Evolutionary conservation across 2,888 invertebrate genomes (phyloP), one percentile per base, ranked within the genome.

Genomic region (Ypsolopha scabrella): DNA sequence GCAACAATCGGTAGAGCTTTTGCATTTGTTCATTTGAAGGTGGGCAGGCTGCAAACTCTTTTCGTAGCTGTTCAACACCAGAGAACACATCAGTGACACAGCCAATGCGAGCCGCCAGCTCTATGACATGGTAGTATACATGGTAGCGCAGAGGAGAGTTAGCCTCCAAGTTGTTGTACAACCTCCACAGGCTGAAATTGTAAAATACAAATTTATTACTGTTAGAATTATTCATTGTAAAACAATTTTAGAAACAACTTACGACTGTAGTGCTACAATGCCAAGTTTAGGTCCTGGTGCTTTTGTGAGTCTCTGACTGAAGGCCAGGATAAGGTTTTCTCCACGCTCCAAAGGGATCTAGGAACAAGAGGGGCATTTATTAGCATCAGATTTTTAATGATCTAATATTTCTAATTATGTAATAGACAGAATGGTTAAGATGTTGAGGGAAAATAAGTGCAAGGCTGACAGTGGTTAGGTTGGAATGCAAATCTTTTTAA

Each of bases 241-340:
- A 24, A 24, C 24, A 24, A 24, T 36, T 13, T 24, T 4, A 51
- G 13, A 10, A 14, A 35, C 24, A 55, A 90, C 93, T 91, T 89
- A 94, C 91, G 96, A 94, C 83, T 94, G 93, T 38, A 97, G 77
- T 57, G 95, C 93, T 38, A 95, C 92, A 62, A 92, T 83, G 50
- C 94, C 93, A 57, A 95, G 85, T 67, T 94, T 94, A 53, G 90
- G 90, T 8, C 92, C 93, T 9, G 94, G 94, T 6, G 95, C 93
- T 81, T 96, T 96, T 35, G 93, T 92, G 56, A 98, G 88, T 76
- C 97, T 95, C 72, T 98, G 96, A 79, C 97, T 96, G 68, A 98
- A 96, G 43, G 95, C 93, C 58, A 95, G 75, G 59, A 98, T 94
- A 60, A 97, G 91, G 68, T 94, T 94, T 75, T 96, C 95, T 33